Base-by-base conservation (phyloP, 2,113 vertebrate genomes). In the Sarotherodon lohbergeri region DNA sequence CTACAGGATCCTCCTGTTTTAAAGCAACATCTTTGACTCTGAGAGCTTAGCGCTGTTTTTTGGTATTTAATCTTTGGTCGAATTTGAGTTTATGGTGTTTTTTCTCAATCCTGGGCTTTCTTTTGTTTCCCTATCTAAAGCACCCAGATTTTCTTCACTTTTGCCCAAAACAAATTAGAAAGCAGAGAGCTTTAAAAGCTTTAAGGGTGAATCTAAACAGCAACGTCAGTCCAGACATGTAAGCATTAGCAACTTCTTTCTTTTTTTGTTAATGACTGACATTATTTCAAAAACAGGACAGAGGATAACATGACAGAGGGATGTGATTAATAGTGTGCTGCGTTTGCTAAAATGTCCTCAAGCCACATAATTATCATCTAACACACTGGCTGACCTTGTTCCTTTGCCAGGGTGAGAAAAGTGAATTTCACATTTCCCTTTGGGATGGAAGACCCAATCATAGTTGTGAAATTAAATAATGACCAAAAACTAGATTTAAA, bases 301-400 rank as follows among this genome's bases (percentile, higher is more conserved):
- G 8, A 27, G 36, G 63, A 46, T 41, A 48, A 29, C 5, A 41
- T 16, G 27, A 52, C 17, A 24, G 27, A 29, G 7, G 9, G 17
- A 12, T 81, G 68, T 43, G 81, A 80, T 89, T 81, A 59, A 87
- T 19, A 43, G 63, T 12, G 34, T 3, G 9, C 3, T 36, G 8
- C 0, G 4, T 7, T 5, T 13, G 56, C 10, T 19, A 12, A 84
- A 81, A 63, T 32, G 85, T 82, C 91, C 78, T 83, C 61, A 12
- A 83, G 86, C 78, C 22, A 54, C 32, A 19, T 13, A 39, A 92
- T 92, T 83, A 89, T 92, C 90, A 86, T 83, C 24, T 14, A 56
- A 19, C 56, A 19, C 81, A 4, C 5, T 2, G 39, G 8, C 9
- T 41, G 82, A 92, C 91, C 90, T 88, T 79, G 57, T 19, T 80